phyloP scores from a whole-genome alignment of 2,888 invertebrate species.

The Osmoderma eremita region DNA sequence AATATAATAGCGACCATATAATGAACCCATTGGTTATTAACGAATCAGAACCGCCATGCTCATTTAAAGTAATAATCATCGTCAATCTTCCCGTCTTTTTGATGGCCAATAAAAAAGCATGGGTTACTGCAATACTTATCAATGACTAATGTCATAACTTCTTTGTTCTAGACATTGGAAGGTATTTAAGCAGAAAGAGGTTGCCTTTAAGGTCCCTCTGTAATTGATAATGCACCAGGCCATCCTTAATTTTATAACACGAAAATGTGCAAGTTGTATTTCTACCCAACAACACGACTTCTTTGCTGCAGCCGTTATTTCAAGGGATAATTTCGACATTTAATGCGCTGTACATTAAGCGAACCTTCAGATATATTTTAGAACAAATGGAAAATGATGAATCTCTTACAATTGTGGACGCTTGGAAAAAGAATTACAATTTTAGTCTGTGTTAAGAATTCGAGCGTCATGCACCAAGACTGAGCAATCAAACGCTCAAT shows the following conservation, averaged over 20 bases:
- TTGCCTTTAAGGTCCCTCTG: neutral
- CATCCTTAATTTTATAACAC: too few relatives aligned
- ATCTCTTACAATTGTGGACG: too few relatives aligned
- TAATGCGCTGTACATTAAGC: conserved; percentile 36
- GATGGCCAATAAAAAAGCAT: conserved; percentile 45
- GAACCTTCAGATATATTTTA: too few relatives aligned
- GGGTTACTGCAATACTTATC: conserved; percentile 45
- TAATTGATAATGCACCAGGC: too few relatives aligned
- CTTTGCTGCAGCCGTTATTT: neutral
- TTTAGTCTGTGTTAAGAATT: conserved; percentile 39
- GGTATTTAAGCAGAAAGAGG: neutral
- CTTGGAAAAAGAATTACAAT: conserved; percentile 29
- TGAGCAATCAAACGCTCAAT: neutral
- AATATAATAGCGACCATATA: too few relatives aligned
- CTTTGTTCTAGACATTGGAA: neutral
- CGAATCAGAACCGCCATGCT: conserved; percentile 41
- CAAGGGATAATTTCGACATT: conserved; percentile 28
- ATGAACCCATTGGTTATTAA: conserved; percentile 45
- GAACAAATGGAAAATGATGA: too few relatives aligned
- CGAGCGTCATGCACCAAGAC: neutral
- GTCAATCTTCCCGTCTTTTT: conserved; percentile 43
- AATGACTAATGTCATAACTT: conserved; percentile 46
- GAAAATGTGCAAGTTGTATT: too few relatives aligned
- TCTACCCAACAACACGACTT: too few relatives aligned
- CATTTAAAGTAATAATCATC: conserved; percentile 42